These are phyloP conservation scores for Chaetops frenatus DNA, from an alignment of 2,113 vertebrate genomes.

Conservation along the genomic window DNA sequence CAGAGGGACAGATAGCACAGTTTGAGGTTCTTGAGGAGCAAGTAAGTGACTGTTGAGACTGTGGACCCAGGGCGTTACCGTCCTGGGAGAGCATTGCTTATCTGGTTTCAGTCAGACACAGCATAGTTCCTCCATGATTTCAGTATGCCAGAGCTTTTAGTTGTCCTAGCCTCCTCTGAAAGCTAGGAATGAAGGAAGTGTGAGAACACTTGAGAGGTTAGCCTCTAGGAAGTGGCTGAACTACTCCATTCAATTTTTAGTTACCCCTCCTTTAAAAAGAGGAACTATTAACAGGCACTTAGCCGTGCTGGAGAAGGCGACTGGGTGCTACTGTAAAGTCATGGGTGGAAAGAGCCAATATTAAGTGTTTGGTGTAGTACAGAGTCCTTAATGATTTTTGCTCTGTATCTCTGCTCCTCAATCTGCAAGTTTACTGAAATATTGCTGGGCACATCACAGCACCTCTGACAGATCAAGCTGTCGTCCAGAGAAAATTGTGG, in stretches of 20 bases:
- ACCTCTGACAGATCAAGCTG: neutral
- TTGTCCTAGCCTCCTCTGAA: neutral
- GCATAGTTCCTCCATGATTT: neutral
- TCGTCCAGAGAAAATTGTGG: neutral
- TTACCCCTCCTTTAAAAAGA: neutral
- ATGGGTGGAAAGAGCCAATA: neutral
- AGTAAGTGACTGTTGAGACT: neutral
- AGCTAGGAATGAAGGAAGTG: neutral
- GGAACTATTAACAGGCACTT: neutral
- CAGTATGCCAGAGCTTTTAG: neutral
- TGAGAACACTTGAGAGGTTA: neutral
- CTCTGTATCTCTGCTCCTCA: neutral
- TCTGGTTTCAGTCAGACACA: neutral
- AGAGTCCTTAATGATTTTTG: neutral
- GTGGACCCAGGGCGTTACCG: neutral
- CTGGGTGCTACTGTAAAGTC: neutral
- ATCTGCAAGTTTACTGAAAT: neutral
- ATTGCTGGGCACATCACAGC: neutral
- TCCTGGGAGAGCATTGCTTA: rapidly evolving
- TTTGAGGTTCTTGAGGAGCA: neutral
- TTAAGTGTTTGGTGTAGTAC: neutral
- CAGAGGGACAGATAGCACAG: neutral
- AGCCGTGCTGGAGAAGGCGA: neutral
- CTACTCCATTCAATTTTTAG: neutral
- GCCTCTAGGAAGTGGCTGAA: neutral